Conservation (phyloP, 1,140 invertebrate species). For the Drosophila punjabiensis region DNA sequence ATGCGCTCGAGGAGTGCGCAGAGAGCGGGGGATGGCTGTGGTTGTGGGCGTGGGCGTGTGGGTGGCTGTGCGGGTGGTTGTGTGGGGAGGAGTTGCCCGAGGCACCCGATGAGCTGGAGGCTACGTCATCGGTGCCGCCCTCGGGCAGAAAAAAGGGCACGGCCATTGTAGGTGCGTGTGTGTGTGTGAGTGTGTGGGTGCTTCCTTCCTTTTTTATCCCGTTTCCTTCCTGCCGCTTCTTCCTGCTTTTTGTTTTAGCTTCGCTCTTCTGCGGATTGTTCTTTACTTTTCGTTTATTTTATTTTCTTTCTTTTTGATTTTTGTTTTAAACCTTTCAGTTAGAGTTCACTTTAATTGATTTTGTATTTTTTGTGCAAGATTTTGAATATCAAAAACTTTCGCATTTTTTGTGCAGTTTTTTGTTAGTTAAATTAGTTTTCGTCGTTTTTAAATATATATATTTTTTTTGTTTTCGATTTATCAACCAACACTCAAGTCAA, state of each 20-base stretch:
- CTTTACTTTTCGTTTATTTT: constrained; percentile 36
- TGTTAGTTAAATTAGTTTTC: constrained; percentile 42
- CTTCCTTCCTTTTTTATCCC: constrained; percentile 40
- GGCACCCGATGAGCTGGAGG: constrained; percentile 66
- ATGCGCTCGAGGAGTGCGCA: constrained; percentile 53
- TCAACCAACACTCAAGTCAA: constrained; percentile 50
- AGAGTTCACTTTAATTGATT: constrained; percentile 75
- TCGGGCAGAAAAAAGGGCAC: constrained; percentile 85
- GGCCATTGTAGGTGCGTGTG: constrained; percentile 68
- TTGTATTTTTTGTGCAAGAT: constrained; percentile 81
- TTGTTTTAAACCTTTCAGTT: constrained; percentile 28
- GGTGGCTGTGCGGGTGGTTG: constrained; percentile 24
- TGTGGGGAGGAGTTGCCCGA: constrained; percentile 60
- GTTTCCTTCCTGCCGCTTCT: constrained; percentile 35
- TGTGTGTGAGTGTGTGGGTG: constrained; percentile 28
- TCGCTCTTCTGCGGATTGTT: constrained; percentile 42
- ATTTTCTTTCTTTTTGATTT: constrained; percentile 10
- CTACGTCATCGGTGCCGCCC: constrained; percentile 76
- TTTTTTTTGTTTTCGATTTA: constrained; percentile 13
- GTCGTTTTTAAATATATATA: constrained; percentile 20
- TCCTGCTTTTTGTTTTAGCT: constrained; percentile 39
- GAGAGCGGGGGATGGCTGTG: constrained; percentile 31
- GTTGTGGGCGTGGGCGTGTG: constrained; percentile 13
- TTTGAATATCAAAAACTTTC: constrained; percentile 74
- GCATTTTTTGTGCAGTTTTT: constrained; percentile 67